phyloP scores from a whole-genome alignment of 1,140 invertebrate species.

The Brachionus sp. region DNA sequence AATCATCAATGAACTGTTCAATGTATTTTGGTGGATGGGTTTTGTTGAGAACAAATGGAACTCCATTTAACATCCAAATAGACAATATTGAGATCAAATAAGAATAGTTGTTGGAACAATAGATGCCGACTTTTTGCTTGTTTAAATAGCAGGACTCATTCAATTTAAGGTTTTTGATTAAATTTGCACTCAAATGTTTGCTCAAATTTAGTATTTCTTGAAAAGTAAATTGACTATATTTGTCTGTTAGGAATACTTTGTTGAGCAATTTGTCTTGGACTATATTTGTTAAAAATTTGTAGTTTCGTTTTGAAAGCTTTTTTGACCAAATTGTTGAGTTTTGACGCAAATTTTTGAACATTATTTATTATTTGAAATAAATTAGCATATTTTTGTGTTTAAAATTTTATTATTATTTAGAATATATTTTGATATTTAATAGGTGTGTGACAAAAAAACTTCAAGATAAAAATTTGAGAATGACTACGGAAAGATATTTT shows the following conservation, averaged over 20 bases:
- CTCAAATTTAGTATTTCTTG: not conserved
- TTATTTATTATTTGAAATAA: not conserved
- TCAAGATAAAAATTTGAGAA: too few relatives aligned
- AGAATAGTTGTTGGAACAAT: constrained; percentile 30
- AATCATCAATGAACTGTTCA: constrained; percentile 29
- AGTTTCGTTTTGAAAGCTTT: not conserved
- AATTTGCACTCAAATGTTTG: not conserved
- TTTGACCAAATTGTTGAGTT: not conserved
- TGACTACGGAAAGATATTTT: too few relatives aligned
- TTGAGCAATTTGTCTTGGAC: not conserved
- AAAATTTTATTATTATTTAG: not conserved
- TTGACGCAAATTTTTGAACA: not conserved
- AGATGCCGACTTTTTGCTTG: constrained; percentile 11
- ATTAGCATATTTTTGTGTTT: not conserved
- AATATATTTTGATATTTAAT: too few relatives aligned
- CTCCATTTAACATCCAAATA: constrained; percentile 39
- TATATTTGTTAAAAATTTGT: not conserved
- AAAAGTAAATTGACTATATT: not conserved
- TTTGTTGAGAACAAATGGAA: constrained; percentile 21
- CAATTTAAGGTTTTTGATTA: not conserved
- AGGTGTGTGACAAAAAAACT: too few relatives aligned
- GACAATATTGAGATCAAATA: constrained; percentile 29
- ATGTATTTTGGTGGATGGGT: constrained; percentile 8
- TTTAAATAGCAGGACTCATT: not conserved
- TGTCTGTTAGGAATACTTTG: not conserved